A percentile compares a stretch with the other conserved stretches of the same genome.
Evolutionary conservation across 2,113 vertebrate genomes (phyloP).

Genomic region (Gambusia affinis): DNA sequence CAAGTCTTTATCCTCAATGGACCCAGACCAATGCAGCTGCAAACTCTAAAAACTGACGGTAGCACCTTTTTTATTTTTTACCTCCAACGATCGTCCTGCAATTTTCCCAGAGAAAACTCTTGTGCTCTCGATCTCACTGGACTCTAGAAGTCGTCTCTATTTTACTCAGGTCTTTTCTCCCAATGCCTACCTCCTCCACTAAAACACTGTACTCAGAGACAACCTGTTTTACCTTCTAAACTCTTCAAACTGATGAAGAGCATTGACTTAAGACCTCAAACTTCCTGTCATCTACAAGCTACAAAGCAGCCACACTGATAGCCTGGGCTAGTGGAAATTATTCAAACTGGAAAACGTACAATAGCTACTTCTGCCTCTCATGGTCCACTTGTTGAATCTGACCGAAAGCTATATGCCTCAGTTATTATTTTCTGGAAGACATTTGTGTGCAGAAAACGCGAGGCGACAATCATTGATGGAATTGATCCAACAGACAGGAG

Average conservation of each 20-base stretch:
- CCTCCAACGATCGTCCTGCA: slow-evolving; percentile 16
- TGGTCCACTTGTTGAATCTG: not conserved
- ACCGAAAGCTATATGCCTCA: slow-evolving; percentile 58
- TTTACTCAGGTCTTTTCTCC: slow-evolving; percentile 70
- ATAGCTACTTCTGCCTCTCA: slow-evolving; percentile 20
- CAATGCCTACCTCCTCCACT: slow-evolving; percentile 62
- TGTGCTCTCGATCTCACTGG: slow-evolving; percentile 56
- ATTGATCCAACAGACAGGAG: slow-evolving; percentile 5
- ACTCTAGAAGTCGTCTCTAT: slow-evolving; percentile 40
- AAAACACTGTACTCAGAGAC: slow-evolving; percentile 38
- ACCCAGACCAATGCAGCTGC: slow-evolving; percentile 23
- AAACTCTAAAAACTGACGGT: no score
- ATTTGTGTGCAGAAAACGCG: not conserved
- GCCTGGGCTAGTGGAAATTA: not conserved
- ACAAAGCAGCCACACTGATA: slow-evolving; percentile 1
- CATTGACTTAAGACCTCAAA: slow-evolving; percentile 53
- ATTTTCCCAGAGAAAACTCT: slow-evolving; percentile 20
- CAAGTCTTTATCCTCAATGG: slow-evolving; percentile 11
- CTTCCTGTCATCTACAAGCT: slow-evolving; percentile 24
- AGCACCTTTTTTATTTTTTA: not conserved
- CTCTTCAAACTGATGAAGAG: slow-evolving; percentile 41
- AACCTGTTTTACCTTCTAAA: slow-evolving; percentile 63
- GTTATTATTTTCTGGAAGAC: slow-evolving; percentile 9
- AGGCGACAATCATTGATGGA: slow-evolving; percentile 4
- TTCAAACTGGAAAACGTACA: slow-evolving; percentile 10